Evolutionary conservation across 2,797 vertebrate species (phyloP), one percentile per base, ranked within the genome.

Genomic region (Gadopsis marmoratus): DNA sequence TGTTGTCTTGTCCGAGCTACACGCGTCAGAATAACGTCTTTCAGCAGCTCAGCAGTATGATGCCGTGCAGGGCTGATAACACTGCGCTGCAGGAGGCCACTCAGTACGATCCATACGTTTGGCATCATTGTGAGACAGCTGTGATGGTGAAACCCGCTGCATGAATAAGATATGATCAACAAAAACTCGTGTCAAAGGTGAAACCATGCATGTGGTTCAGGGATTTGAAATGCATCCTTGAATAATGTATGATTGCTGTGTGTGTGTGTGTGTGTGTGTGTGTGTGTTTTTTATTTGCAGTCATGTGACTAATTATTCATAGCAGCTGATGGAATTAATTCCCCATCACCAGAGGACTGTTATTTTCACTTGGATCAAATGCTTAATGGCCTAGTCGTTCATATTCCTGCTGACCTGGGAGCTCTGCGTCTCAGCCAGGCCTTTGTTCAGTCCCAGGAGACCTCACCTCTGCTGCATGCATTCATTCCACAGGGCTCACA

Each of bases 271-370:
- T 53, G 23, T 45, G 16, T 23, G 45, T 16, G 59, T 5, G 45
- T 16, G 66, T 66, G 35, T 81, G 78, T 76, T 74, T 81, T 82
- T 87, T 75, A 79, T 78, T 86, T 81, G 86, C 79, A 72, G 53
- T 82, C 67, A 84, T 45, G 76, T 82, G 79, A 79, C 87, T 86
- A 85, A 87, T 91, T 85, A 84, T 89, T 78, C 67, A 73, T 37
- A n/a, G 63, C 72, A 66, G 71, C 76, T 87, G 75, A 88, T 84
- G 72, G 60, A 78, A 88, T 82, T 14, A 8, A 77, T 83, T 82
- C 71, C 21, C 77, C 55, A 78, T 56, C 77, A 76, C 33, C 43
- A 35, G 47, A 71, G 35, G 64, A 14, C 14, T 37, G 7, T 7
- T 3, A n/a, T 35, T 64, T 45, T 23, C 55, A 69, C 74, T 60